A percentile compares a stretch with the other conserved stretches of the same genome.
Evolutionary conservation across 30 jellyfish, hydroid and myxozoan genomes (phyloP).

Genomic region (Cassiopea andromeda): DNA sequence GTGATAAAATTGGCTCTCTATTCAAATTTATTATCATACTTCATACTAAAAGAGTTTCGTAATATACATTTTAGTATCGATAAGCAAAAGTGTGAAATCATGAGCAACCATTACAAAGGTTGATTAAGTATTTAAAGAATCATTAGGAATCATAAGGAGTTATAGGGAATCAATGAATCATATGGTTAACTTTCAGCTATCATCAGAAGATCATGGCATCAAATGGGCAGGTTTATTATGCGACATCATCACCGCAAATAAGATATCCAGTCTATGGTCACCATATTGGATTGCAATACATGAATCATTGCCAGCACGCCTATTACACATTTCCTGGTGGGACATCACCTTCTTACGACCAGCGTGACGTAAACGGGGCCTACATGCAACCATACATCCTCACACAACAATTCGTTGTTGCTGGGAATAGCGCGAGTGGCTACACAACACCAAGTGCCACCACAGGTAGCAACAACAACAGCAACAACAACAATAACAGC

Average conservation of each 20-base stretch:
- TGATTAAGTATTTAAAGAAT: too few species aligned
- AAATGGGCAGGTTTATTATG: conserved; percentile 57
- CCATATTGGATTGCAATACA: conserved; percentile 54
- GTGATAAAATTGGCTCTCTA: too few species aligned
- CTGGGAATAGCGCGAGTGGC: conserved; percentile 65
- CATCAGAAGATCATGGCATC: conserved; percentile 51
- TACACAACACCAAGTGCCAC: conserved; percentile 38
- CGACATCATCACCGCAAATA: conserved; percentile 55
- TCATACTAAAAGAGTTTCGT: too few species aligned
- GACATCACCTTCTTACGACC: conserved; percentile 66
- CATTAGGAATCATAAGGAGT: too few species aligned
- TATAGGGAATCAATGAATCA: neutral
- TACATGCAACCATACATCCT: conserved; percentile 60
- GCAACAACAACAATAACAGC: conserved; percentile 43
- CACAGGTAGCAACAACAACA: conserved; percentile 7
- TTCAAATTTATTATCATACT: too few species aligned
- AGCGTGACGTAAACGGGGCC: conserved; percentile 46
- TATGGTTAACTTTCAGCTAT: conserved; percentile 20
- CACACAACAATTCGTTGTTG: conserved; percentile 65
- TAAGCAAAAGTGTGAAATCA: too few species aligned
- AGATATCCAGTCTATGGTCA: conserved; percentile 64
- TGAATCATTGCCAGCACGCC: conserved; percentile 59
- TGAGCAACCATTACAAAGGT: too few species aligned
- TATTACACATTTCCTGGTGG: conserved; percentile 63
- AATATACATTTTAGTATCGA: too few species aligned